Base-by-base conservation (phyloP, 2,113 vertebrate genomes). In the Columbina picui region DNA sequence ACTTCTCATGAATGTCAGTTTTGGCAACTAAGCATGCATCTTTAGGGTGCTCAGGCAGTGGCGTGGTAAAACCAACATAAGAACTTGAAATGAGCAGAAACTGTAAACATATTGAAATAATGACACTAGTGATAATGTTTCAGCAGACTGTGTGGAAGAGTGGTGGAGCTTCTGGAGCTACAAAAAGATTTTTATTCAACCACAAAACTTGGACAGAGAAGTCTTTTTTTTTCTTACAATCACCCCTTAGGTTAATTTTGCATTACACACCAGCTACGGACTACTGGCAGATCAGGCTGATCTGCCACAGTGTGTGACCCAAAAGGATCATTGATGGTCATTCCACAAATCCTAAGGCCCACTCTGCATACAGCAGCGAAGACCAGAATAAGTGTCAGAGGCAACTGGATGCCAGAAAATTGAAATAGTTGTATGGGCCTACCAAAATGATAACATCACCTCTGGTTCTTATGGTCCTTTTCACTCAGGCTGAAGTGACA, bases 391-490 rank as follows among this genome's bases (percentile, higher is more conserved):
- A 34, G 15, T 73, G 30, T 14, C 55, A 77, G 43, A 75, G 32
- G 43, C 29, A 82, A 34, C 0, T 68, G 34, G 25, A 49, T 45
- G 45, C 6, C 63, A 84, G 63, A 76, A 89, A 65, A 53, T 6
- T 3, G 47, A 73, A 81, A 67, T 2, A 57, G 15, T 22, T 77
- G 3, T 41, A 22, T 63, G 20, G 14, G 7, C 41, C 38, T 34
- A 47, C 15, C 1, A 1, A 91, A 94, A 89, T 5, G 11, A 6
- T 65, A 70, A n/a, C 0, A 0, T 17, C 29, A 53, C 29, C 41
- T 81, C 76, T 41, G 21, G 17, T 27, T 86, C 19, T 60, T 73
- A 38, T 0, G 3, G 2, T 56, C 43, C 2, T 9, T 41, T 69
- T 69, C 0, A 1, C 15, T 61, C 15, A 59, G 30, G n/a, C 32